Evolutionary conservation across 30 jellyfish, hydroid and myxozoan species (phyloP), one percentile per base, ranked within the genome.

Genomic region (Aurelia coerulea): DNA sequence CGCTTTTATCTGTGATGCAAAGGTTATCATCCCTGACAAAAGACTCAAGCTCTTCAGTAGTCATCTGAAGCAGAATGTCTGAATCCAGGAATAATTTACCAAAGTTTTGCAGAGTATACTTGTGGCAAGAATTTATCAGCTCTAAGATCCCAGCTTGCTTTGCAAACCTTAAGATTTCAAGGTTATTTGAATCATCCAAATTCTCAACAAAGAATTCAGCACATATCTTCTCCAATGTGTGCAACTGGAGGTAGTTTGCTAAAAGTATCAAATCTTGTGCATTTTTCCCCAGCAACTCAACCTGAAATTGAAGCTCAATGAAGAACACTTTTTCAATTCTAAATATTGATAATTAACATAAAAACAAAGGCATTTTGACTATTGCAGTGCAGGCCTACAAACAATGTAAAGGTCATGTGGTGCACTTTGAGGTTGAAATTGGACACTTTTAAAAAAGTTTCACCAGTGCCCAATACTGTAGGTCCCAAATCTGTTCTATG

Each of bases 161-260:
- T 17, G 86, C 91, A 39, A 83, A 70, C 17, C 77, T 59, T 7
- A 16, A 12, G 2, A 83, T 58, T 17, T 83, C 92, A 19, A 62
- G 11, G 12, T 53, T 1, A 73, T 83, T 72, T 35, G 85, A 68
- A 65, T 58, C 84, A 72, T 83, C 92, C 10, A 46, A 32, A 65
- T 83, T 23, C 29, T 71, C 83, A 34, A 37, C 59, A 62, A 83
- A 54, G 14, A 58, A 69, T 63, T 70, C 73, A 15, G 92, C 59
- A 65, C 92, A 83, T 18, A 18, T 64, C 29, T 17, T 19, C 75
- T 83, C 92, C 62, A 83, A 59, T 10, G 92, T 52, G 16, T 69
- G 63, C 63, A 83, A 63, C 73, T 83, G 92, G 71, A 83, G 81
- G 50, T 62, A 83, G 64, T 83, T 83, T 3, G 92, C 92, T 31